Percentiles rank a stretch among this genome's conserved stretches.
phyloP scores from a whole-genome alignment of 2,113 vertebrate species.

The Gopherus flavomarginatus region DNA sequence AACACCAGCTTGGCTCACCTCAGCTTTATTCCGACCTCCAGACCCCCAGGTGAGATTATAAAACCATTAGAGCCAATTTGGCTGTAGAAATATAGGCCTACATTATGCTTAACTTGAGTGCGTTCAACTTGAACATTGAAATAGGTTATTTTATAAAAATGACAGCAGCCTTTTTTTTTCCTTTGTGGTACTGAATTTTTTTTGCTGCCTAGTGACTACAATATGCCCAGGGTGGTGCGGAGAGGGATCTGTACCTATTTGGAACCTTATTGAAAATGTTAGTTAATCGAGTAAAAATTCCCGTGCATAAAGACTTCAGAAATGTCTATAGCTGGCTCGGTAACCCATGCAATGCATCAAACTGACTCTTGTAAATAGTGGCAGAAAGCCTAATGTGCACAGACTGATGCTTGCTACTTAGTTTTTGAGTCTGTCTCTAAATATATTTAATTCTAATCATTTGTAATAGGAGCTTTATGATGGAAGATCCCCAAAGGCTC shows the following conservation, averaged over 20 bases:
- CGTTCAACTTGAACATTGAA: conserved; percentile 3
- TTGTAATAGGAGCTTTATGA: conserved; percentile 62
- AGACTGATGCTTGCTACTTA: conserved; percentile 27
- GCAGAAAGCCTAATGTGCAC: conserved; percentile 19
- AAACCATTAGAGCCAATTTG: background rate
- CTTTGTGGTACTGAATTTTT: conserved; percentile 13
- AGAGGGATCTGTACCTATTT: background rate
- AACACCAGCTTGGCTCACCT: conserved; percentile 34
- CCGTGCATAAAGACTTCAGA: background rate
- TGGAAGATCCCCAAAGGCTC: conserved; percentile 54
- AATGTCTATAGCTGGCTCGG: conserved; percentile 16
- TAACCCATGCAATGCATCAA: background rate
- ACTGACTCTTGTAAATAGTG: conserved; percentile 3
- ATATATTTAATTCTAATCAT: conserved; percentile 66
- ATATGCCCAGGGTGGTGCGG: background rate
- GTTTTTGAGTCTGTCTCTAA: conserved; percentile 70
- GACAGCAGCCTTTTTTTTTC: background rate
- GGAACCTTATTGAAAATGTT: background rate
- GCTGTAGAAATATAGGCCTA: background rate
- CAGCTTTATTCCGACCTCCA: conserved; percentile 52
- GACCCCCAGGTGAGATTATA: conserved; percentile 73
- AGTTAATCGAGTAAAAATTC: conserved; percentile 19
- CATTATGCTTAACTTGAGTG: background rate
- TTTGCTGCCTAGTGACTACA: conserved; percentile 29
- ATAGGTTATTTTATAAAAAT: conserved; percentile 19